phyloP scores from a whole-genome alignment of 2,113 vertebrate genomes.

The Esox niger region DNA sequence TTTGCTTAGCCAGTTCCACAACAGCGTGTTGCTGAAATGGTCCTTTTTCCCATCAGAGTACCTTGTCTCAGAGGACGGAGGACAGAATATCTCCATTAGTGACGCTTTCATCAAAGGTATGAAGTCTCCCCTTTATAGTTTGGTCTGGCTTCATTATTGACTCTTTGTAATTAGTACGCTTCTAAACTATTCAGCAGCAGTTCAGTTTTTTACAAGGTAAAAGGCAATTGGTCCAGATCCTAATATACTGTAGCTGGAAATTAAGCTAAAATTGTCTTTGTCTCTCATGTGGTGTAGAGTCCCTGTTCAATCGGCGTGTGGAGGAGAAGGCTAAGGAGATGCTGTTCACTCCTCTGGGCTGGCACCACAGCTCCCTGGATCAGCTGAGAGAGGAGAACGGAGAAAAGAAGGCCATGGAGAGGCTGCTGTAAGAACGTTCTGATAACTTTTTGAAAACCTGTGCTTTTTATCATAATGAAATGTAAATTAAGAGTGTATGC shows the following conservation, averaged over 20 bases:
- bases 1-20: neutral
- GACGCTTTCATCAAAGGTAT: conserved; percentile 98
- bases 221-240: too few species aligned
- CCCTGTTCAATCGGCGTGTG: conserved; percentile 93
- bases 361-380: conserved; percentile 96
- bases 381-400: conserved; percentile 96
- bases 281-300: conserved; percentile 68
- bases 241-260: too few species aligned
- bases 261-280: neutral
- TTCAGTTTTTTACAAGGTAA: too few species aligned
- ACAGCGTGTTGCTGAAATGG: conserved; percentile 33
- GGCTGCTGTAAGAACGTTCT: conserved; percentile 86
- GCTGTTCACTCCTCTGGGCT: conserved; percentile 92
- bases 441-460: too few species aligned
- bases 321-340: conserved; percentile 97
- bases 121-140: neutral
- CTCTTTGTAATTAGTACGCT: too few species aligned
- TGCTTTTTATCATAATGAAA: too few species aligned
- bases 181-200: too few species aligned
- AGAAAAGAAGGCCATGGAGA: conserved; percentile 98
- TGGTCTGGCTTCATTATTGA: neutral
- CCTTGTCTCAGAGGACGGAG: conserved; percentile 89
- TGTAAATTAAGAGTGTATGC: too few species aligned
- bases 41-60: conserved; percentile 71
- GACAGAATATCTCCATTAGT: conserved; percentile 92